Evolutionary conservation across 2,797 vertebrate genomes (phyloP).

Genomic region (Moxostoma hubbsi): DNA sequence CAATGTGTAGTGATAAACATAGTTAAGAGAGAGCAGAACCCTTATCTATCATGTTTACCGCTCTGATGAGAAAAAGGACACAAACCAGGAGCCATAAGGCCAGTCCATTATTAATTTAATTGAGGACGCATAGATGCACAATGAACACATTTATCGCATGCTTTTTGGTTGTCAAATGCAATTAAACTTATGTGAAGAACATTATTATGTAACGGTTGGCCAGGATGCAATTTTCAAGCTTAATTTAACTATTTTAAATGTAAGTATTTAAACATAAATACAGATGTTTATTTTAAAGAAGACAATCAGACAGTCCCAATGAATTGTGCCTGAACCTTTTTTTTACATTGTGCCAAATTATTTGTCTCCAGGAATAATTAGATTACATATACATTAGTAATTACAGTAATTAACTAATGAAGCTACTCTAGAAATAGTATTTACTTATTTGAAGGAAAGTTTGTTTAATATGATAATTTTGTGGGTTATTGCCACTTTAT

Average conservation of each 20-base stretch:
- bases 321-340: background rate
- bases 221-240: background rate
- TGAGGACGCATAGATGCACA: constrained; percentile 9
- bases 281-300: background rate
- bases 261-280: background rate
- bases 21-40: constrained; percentile 9
- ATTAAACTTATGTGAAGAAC: background rate
- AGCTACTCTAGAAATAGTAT: too few species aligned
- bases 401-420: background rate
- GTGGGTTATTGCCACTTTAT: too few species aligned
- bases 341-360: background rate
- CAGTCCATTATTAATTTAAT: constrained; percentile 5
- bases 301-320: background rate
- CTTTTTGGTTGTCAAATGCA: background rate
- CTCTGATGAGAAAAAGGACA: background rate
- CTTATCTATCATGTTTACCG: constrained; percentile 22
- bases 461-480: background rate
- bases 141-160: background rate
- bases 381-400: background rate
- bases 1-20: constrained; percentile 25
- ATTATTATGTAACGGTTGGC: background rate
- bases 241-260: background rate
- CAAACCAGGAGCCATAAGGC: background rate
- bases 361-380: background rate
- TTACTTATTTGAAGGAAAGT: background rate